Base-by-base conservation (phyloP, 2,113 vertebrate genomes). In the Nibea coibor region DNA sequence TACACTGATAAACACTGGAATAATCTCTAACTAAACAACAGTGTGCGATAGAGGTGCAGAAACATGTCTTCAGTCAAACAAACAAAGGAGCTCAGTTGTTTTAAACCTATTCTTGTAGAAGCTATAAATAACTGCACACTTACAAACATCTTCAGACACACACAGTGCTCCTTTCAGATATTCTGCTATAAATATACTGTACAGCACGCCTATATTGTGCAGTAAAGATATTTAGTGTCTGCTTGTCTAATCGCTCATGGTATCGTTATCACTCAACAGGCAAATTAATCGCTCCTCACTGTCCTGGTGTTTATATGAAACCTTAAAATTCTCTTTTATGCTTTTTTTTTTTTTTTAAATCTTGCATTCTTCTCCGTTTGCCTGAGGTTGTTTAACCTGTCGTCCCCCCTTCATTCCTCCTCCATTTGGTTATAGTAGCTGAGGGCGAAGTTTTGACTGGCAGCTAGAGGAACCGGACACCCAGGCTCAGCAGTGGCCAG, bases 381-480 rank as follows among this genome's bases (percentile, higher is more conserved):
- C 88, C 89, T 81, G 76, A 43, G 89, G 88, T 82, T 90, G 70
- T 89, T 92, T 92, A 94, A 94, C 92, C 93, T 92, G 91, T 87
- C 75, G 76, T 83, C 84, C 80, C 82, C 35, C 81, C 73, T 83
- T 88, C 66, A 85, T 85, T 68, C 81, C 87, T 69, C 68, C 62
- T 87, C 80, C 72, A 76, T 93, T 93, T 82, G 83, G 84, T 89
- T 86, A 76, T 81, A 79, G 72, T 92, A 87, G 92, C 93, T 93
- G 77, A 87, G 79, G 91, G 92, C 80, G 62, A 87, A 78, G 84
- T 87, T 91, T 91, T 94, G 94, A 95, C 87, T 92, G 94, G 92
- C 94, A 92, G 91, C 85, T 82, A 43, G 76, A 87, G 93, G 91
- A 94, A 95, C 87, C 61, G 62, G 89, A 95, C 90, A 95, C 94